Base-by-base conservation (phyloP, 2,113 vertebrate genomes). In the Protomyctophum bolini region DNA sequence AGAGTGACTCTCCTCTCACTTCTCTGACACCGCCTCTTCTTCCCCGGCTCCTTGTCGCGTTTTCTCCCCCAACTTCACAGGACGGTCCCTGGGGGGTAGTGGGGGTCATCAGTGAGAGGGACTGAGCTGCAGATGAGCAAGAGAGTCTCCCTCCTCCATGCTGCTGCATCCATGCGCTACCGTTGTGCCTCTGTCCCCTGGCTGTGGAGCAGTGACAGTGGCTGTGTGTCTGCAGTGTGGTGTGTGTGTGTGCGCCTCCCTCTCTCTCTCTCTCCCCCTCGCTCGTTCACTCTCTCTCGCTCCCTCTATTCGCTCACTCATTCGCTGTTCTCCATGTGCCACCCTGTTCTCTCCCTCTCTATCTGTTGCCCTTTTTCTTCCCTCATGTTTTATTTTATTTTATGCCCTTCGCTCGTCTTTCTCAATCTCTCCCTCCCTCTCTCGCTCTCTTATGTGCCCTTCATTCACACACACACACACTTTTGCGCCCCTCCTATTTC, bases 141-240 rank as follows among this genome's bases (percentile, higher is more conserved):
- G 52, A 9, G 70, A 12, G 77, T 81, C 80, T 46, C 59, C 79
- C 81, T 83, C 82, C 83, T 89, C 88, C 90, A 90, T 91, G 76
- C n/a, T 14, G 57, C 57, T 69, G 56, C 46, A 49, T n/a, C 21
- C 49, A 10, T 15, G 77, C 68, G 71, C 63, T 87, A 85, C 91
- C 82, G 77, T 65, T 71, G 79, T 10, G 82, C 85, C 75, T 87
- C 88, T 83, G 84, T 91, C 86, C 89, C 90, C 89, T 84, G 86
- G 84, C 86, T 86, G 87, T 85, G 90, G 90, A 91, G 89, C 86
- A 83, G 89, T 90, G 91, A 89, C 86, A 86, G 86, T 81, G 86
- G 84, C 82, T 75, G 86, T 82, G 86, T 73, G 86, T 89, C 89
- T 91, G 88, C 90, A 90, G 90, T 89, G 82, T 83, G 79, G 70